Evolutionary conservation across 2,888 invertebrate species (phyloP), one percentile per base, ranked within the genome.

Genomic region (Plutella xylostella): DNA sequence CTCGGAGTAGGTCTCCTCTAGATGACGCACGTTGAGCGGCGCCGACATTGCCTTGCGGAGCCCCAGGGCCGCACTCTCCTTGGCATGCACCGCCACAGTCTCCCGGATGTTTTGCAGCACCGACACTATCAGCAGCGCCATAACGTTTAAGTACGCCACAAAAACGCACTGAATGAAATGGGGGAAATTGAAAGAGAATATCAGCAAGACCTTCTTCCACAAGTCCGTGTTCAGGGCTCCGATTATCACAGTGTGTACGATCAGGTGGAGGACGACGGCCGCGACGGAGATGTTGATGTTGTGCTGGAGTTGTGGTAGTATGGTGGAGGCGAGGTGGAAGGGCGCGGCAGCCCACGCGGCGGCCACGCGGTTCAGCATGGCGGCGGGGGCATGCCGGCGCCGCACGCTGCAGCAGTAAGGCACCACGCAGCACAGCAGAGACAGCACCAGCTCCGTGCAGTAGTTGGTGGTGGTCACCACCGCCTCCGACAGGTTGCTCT

Each of bases 391-490:
- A 11, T 45, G 51, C 22, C 76, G 62, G 51, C 75, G 60, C 3
- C 53, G 30, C 50, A 65, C 75, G 3, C 67, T 56, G 31, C 59
- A 58, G 1, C 64, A 46, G 46, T 78, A 80, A 2, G 63, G 56
- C 1, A 65, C 51, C 1, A 63, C 3, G 20, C 66, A 65, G 31
- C 68, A 63, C 0, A 61, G 12, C 1, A 60, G 45, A 0, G 71
- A 50, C 17, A 47, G 50, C 7, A 62, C 47, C 2, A 75, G 40
- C 51, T 82, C 79, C 3, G 71, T 39, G 2, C 72, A 54, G 37
- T 78, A 78, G 51, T 82, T 80, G 38, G 72, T 55, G 56, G 73
- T 59, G 5, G 75, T 72, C 49, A 71, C 53, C 0, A 69, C 44
- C 17, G 57, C 67, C 19, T 68, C 61, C 1, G 63, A 12, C 11